phyloP scores from a whole-genome alignment of 2,113 vertebrate species.

The Microtus oregoni region DNA sequence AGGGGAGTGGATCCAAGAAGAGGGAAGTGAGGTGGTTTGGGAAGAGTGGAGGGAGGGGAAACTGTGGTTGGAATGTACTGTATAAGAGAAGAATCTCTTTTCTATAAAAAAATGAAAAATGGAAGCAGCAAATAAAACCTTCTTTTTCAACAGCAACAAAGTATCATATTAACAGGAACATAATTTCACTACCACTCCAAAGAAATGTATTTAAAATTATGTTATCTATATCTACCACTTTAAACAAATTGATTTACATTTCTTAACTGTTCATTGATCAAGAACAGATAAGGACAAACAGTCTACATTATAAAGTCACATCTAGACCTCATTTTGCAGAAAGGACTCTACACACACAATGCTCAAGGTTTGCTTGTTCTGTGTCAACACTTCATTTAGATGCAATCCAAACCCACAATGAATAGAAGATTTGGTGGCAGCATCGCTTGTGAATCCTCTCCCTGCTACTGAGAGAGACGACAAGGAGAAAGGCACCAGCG shows the following conservation, averaged over 20 bases:
- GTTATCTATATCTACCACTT: neutral
- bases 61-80: too few species aligned
- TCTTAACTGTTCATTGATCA: conserved; percentile 7
- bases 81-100: neutral
- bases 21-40: neutral
- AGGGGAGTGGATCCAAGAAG: neutral
- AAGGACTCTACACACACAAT: neutral
- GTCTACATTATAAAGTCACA: neutral
- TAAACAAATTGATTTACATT: conserved; percentile 17
- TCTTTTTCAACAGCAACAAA: neutral
- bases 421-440: neutral
- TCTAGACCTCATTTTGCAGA: neutral
- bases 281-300: neutral
- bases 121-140: neutral
- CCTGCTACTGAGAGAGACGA: neutral
- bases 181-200: neutral
- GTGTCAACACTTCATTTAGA: neutral
- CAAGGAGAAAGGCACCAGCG: neutral
- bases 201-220: neutral
- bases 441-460: neutral
- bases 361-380: too few species aligned
- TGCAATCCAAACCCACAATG: neutral
- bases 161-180: neutral
- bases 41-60: neutral
- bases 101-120: neutral